Base-by-base conservation (phyloP, 2,888 invertebrate species). In the Pecten maximus region DNA sequence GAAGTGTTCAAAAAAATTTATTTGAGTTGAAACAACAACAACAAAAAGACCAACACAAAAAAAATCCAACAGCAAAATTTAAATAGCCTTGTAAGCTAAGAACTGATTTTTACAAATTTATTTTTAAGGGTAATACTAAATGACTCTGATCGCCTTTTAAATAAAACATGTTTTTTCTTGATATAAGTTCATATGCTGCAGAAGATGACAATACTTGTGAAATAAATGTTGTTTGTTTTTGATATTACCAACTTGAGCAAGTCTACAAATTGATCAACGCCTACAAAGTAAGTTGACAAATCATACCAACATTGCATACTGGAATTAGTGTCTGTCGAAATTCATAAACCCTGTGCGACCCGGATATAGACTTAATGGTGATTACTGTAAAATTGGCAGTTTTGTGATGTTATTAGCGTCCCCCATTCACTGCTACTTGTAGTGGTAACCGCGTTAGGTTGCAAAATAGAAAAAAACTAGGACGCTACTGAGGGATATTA, bases 381-480 rank as follows among this genome's bases (percentile, higher is more conserved):
- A 74, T 74, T 74, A 74, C 35, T 15, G 2, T 2, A 15, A 35
- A 74, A 35, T 74, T 35, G 74, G 35, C 35, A 35, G 74, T 35
- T 74, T 35, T 74, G 74, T 74, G 28, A 74, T 23, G 4, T 2
- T 60, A 60, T 60, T 60, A 16, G n/a, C 12, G 35, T 74, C 74
- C 12, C 23, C 35, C 74, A 74, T 74, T 74, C 74, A 74, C 74
- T 35, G 35, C 74, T 74, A 74, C 74, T 35, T 35, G 74, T 35
- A 10, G 35, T 6, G 74, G 35, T 74, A 28, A 74, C 74, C 74
- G 15, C 74, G 10, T 74, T 74, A 74, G 74, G 74, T 74, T 74
- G 74, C 74, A 74, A 74, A 74, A 74, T 74, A 74, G 74, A 74
- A 74, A 74, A 74, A 74, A 74, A 74, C 35, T 74, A 35, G 74